Conservation (phyloP, 2,888 invertebrate genomes). For the Spatulosminthurus flaviceps region DNA sequence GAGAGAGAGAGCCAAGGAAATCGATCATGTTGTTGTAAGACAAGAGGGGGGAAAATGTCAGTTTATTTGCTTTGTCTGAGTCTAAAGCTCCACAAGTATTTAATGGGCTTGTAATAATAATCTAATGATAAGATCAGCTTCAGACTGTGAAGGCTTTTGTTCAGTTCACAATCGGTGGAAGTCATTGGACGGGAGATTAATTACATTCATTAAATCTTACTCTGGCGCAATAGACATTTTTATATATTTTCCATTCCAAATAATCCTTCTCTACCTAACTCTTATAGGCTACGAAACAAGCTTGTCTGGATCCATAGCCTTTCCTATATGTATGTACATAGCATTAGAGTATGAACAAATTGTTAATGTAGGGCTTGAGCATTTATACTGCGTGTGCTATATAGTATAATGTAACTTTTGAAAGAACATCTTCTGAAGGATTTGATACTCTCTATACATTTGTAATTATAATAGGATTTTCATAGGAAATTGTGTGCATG, state of each 20-base stretch:
- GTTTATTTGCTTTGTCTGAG: slow-evolving; percentile 37
- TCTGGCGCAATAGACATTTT: slow-evolving; percentile 39
- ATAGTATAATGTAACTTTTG: too few relatives aligned
- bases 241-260: slow-evolving; percentile 39
- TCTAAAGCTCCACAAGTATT: slow-evolving; percentile 15
- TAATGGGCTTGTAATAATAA: slow-evolving; percentile 36
- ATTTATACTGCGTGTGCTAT: too few relatives aligned
- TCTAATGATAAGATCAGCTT: slow-evolving; percentile 14
- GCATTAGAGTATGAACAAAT: too few relatives aligned
- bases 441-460: too few relatives aligned
- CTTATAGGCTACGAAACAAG: too few relatives aligned
- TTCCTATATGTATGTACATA: too few relatives aligned
- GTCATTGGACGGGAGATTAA: slow-evolving; percentile 48
- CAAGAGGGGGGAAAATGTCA: slow-evolving; percentile 22
- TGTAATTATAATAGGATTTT: too few relatives aligned
- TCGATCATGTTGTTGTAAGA: slow-evolving; percentile 37
- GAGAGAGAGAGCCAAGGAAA: slow-evolving; percentile 29
- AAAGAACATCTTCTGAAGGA: too few relatives aligned
- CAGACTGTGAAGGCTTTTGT: slow-evolving; percentile 30
- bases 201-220: slow-evolving; percentile 49
- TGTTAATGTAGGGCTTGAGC: too few relatives aligned
- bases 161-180: slow-evolving; percentile 35
- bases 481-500: too few relatives aligned
- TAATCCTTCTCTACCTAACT: slow-evolving; percentile 18
- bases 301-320: too few relatives aligned